These are phyloP conservation scores for Drosophila cracens DNA, from an alignment of 2,888 invertebrate genomes.

Conservation along the genomic window DNA sequence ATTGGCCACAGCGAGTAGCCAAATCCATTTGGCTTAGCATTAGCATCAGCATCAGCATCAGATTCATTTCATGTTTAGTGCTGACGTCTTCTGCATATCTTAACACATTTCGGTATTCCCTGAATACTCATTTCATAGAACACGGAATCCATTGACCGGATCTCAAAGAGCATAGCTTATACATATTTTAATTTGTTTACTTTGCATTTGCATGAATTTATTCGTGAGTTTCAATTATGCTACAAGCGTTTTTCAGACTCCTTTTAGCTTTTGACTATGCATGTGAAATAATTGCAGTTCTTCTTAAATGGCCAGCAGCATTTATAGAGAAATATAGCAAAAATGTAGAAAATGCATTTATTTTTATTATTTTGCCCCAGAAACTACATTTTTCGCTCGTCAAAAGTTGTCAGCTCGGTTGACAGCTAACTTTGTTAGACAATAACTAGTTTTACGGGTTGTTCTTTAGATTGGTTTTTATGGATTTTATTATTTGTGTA, in stretches of 20 bases:
- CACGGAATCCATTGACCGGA: conserved; percentile 15
- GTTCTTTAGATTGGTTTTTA: neutral
- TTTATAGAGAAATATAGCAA: no score
- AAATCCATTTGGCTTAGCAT: conserved; percentile 35
- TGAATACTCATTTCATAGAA: conserved; percentile 73
- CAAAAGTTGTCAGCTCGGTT: conserved; percentile 1
- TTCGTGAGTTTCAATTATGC: neutral
- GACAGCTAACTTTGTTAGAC: neutral
- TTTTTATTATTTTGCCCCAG: neutral
- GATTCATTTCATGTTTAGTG: conserved; percentile 45
- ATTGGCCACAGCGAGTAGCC: conserved; percentile 61
- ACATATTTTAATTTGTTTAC: neutral
- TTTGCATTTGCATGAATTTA: neutral
- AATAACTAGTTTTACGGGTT: conserved; percentile 4
- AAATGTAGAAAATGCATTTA: neutral
- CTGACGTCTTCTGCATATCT: conserved; percentile 80
- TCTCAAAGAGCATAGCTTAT: neutral
- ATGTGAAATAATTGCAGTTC: neutral
- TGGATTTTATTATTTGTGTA: neutral
- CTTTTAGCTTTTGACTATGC: neutral
- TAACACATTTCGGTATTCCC: conserved; percentile 80
- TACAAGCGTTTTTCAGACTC: neutral
- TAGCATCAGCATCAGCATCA: conserved; percentile 17
- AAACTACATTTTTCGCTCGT: neutral
- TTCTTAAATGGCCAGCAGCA: neutral